A percentile compares a stretch with the other conserved stretches of the same genome.
Conservation (phyloP, 2,797 vertebrate species). For the Lophura swinhoii region DNA sequence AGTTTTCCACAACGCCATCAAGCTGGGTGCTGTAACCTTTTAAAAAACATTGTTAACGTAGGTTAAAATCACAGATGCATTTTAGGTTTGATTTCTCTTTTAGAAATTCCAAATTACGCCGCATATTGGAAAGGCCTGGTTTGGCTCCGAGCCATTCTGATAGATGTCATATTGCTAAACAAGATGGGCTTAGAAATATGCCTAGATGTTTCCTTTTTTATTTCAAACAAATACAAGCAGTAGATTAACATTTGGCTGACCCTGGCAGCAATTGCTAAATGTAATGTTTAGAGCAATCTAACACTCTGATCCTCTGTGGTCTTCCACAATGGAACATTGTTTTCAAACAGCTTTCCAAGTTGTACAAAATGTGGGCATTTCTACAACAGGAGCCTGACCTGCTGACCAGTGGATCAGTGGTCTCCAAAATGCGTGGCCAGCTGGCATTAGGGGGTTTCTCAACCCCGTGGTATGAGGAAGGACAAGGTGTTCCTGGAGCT, state of each 20-base stretch:
- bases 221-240: constrained; percentile 68
- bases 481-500: background rate
- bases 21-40: constrained; percentile 60
- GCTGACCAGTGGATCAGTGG: background rate
- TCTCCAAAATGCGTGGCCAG: background rate
- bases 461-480: background rate
- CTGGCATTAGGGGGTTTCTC: rapidly evolving
- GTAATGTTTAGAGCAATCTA: constrained; percentile 50
- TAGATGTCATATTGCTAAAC: constrained; percentile 63
- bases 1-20: constrained; percentile 54
- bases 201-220: constrained; percentile 51
- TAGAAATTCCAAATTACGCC: constrained; percentile 1
- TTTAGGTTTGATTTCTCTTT: constrained; percentile 48
- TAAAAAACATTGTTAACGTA: constrained; percentile 56
- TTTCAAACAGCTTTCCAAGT: constrained; percentile 44
- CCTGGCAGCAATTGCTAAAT: constrained; percentile 50
- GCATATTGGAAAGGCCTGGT: constrained; percentile 37
- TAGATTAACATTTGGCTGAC: constrained; percentile 75
- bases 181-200: constrained; percentile 60
- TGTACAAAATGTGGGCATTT: background rate
- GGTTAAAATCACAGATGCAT: constrained; percentile 60
- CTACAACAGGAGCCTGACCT: background rate
- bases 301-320: background rate
- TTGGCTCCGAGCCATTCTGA: constrained; percentile 59
- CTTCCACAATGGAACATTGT: background rate